Conservation (phyloP, 2,888 invertebrate genomes). For the Sepiola atlantica region DNA sequence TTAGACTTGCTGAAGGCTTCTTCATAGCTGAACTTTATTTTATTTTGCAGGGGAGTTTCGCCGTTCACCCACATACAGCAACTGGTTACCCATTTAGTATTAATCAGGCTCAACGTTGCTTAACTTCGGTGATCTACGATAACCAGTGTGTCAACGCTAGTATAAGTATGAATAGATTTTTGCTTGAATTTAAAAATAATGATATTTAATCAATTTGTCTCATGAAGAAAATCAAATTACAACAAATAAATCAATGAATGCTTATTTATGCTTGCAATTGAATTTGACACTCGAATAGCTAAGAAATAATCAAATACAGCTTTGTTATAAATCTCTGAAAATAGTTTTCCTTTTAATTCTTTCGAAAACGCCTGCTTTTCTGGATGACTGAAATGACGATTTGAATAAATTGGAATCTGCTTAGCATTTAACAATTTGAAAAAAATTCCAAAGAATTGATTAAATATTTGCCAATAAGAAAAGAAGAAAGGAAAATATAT, state of each 20-base stretch:
- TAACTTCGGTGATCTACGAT: too few species aligned
- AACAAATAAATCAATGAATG: not conserved
- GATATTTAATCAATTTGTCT: not conserved
- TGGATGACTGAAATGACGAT: not conserved
- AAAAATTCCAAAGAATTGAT: not conserved
- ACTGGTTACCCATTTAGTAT: too few species aligned
- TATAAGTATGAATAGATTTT: not conserved
- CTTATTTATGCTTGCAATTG: not conserved
- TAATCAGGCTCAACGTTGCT: too few species aligned
- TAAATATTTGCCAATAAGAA: not conserved
- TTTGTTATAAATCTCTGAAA: not conserved
- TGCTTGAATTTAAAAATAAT: not conserved
- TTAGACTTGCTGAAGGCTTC: too few species aligned
- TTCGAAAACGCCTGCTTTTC: not conserved
- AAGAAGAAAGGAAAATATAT: not conserved
- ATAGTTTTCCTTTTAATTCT: not conserved
- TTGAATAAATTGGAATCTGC: not conserved
- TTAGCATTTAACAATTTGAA: not conserved
- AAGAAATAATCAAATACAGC: not conserved
- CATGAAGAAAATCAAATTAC: not conserved
- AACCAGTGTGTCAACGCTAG: too few species aligned
- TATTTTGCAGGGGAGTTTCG: too few species aligned
- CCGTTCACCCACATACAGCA: too few species aligned
- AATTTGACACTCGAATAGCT: not conserved
- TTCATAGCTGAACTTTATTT: too few species aligned